Evolutionary conservation across 2,797 vertebrate species (phyloP).

Genomic region (Anguilla pacifica): DNA sequence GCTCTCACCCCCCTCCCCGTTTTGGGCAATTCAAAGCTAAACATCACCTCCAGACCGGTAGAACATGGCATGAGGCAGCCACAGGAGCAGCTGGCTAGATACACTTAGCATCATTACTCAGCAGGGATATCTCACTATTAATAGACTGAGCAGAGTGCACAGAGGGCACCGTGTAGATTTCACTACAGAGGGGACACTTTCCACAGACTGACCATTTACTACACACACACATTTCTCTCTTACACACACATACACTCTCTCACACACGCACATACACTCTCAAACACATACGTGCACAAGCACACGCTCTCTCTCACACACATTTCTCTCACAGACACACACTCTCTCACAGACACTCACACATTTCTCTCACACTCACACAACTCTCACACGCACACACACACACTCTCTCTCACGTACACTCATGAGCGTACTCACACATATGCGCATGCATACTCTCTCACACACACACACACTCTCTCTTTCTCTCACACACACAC

Average conservation of each 20-base stretch:
- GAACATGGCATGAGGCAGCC: background rate
- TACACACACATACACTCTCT: background rate
- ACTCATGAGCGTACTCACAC: conserved; percentile 61
- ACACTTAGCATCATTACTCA: background rate
- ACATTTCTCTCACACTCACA: background rate
- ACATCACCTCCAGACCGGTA: background rate
- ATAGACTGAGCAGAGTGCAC: background rate
- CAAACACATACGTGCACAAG: no score
- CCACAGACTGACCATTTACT: background rate
- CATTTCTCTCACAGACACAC: no score
- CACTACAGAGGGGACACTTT: background rate
- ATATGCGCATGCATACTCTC: background rate
- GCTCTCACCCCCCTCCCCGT: background rate
- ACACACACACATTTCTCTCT: background rate
- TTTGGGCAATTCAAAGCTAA: background rate
- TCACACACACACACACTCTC: background rate
- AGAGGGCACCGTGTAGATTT: background rate
- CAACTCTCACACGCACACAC: background rate
- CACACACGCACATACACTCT: no score
- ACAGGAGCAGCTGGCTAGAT: background rate
- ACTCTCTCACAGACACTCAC: no score
- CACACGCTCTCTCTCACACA: no score
- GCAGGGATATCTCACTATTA: background rate
- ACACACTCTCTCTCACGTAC: background rate
- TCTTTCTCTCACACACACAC: background rate